Base-by-base conservation (phyloP, 2,797 vertebrate genomes). In the Lacerta viridis region DNA sequence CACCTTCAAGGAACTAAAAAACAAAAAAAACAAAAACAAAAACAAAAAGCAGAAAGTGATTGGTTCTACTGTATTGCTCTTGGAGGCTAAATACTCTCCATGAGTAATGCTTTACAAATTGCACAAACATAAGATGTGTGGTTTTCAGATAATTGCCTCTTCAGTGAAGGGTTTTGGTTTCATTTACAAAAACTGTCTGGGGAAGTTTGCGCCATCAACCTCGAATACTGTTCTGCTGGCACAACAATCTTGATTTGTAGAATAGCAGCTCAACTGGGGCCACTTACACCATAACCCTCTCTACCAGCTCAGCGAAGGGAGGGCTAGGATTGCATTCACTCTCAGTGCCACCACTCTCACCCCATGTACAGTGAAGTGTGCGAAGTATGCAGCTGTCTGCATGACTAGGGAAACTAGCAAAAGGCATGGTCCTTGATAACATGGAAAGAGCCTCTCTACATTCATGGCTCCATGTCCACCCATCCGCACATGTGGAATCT, bases 31-130 rank as follows among this genome's bases (percentile, higher is more conserved):
- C n/a, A 3, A n/a, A n/a, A n/a, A n/a, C n/a, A n/a, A n/a, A n/a
- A n/a, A n/a, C n/a, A n/a, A n/a, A n/a, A n/a, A n/a, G n/a, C 89
- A 87, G 84, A 94, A 83, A 91, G n/a, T 36, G 36, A 86, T 90
- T 90, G 3, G 9, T 71, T 39, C 7, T 33, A 76, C 55, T 7
- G 76, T 36, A n/a, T 68, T 88, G 76, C 61, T 90, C 33, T 50
- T 77, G 7, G 0, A 7, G 5, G 17, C 71, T 74, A 74, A 0
- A 0, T 13, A 77, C 80, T 71, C 23, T 61, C 74, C 25, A 66
- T 27, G n/a, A 55, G 11, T 29, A 46, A 64, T 50, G 11, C 68
- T 84, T 33, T 46, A 39, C 0, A 83, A 71, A 46, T 29, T 81
- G 80, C 80, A 0, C 7, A 20, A 1, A 68, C 18, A 82, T 61